These are phyloP conservation scores for Watsonalla cultraria DNA, from an alignment of 2,888 invertebrate species.

Conservation along the genomic window DNA sequence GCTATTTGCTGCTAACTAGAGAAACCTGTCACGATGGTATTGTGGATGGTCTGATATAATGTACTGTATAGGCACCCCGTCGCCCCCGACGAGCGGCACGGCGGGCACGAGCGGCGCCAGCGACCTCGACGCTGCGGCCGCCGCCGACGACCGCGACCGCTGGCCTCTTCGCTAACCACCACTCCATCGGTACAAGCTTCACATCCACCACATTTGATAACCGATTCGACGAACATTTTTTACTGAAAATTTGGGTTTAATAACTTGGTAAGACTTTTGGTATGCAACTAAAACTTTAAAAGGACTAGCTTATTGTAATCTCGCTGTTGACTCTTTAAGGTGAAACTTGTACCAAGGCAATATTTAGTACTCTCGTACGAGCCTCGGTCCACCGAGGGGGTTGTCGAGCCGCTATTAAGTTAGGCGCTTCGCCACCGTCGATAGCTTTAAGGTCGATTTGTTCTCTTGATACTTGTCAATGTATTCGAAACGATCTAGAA, in stretches of 20 bases:
- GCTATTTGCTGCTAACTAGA: too few relatives aligned
- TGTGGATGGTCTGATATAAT: too few relatives aligned
- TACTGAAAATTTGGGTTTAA: too few relatives aligned
- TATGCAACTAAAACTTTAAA: neutral
- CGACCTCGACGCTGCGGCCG: conserved; percentile 19
- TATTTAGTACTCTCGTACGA: neutral
- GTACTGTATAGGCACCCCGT: conserved; percentile 36
- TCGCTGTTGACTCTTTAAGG: too few relatives aligned
- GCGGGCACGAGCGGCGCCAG: conserved; percentile 30
- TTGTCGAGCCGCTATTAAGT: conserved; percentile 69
- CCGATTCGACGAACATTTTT: too few relatives aligned
- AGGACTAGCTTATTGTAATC: too few relatives aligned
- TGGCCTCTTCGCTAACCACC: conserved; percentile 14
- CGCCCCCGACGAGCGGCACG: conserved; percentile 35
- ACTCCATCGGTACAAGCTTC: neutral
- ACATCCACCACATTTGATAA: too few relatives aligned
- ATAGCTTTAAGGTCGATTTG: conserved; percentile 15
- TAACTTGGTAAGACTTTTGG: neutral
- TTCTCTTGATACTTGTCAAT: neutral
- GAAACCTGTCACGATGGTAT: too few relatives aligned
- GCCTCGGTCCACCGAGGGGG: conserved; percentile 8
- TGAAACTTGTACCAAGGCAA: neutral
- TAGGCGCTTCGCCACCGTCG: conserved; percentile 63
- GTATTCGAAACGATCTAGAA: neutral
- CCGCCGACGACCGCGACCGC: conserved; percentile 15